These are phyloP conservation scores for Furcula furcula DNA, from an alignment of 2,888 invertebrate species.

Conservation along the genomic window DNA sequence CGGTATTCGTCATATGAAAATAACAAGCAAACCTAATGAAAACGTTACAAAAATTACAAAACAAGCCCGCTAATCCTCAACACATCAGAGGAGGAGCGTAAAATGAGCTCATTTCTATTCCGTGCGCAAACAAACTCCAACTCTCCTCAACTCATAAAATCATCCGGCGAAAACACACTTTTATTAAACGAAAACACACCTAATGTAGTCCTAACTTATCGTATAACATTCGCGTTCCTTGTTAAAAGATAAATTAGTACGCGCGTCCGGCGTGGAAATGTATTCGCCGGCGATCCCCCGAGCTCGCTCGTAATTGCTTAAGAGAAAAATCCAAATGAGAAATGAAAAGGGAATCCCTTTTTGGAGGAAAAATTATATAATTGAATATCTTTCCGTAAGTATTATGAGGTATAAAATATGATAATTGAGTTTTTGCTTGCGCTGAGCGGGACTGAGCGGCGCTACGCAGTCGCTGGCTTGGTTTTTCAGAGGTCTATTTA, in stretches of 20 bases:
- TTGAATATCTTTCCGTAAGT: slow-evolving; percentile 80
- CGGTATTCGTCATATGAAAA: too few species aligned
- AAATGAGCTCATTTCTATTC: slow-evolving; percentile 51
- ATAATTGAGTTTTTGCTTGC: slow-evolving; percentile 77
- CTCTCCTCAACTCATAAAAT: slow-evolving; percentile 65
- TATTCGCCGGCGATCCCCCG: slow-evolving; percentile 58
- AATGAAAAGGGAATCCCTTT: slow-evolving; percentile 80
- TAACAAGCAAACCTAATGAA: background rate
- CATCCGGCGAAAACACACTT: slow-evolving; percentile 62
- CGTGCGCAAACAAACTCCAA: slow-evolving; percentile 60
- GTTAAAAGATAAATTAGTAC: slow-evolving; percentile 74
- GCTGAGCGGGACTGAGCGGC: slow-evolving; percentile 48
- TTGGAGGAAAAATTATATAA: slow-evolving; percentile 80
- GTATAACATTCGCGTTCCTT: slow-evolving; percentile 65
- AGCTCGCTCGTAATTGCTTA: slow-evolving; percentile 76
- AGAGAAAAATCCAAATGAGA: slow-evolving; percentile 82
- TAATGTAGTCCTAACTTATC: slow-evolving; percentile 69
- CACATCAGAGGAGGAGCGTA: slow-evolving; percentile 37
- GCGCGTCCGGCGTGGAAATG: slow-evolving; percentile 56
- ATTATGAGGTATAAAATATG: slow-evolving; percentile 82
- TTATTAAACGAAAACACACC: slow-evolving; percentile 72
- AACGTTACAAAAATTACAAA: slow-evolving; percentile 35
- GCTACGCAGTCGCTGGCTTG: background rate
- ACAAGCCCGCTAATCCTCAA: slow-evolving; percentile 38
- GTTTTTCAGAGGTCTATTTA: background rate